phyloP scores from a whole-genome alignment of 2,113 vertebrate genomes.

The Ceyx margarethae region DNA sequence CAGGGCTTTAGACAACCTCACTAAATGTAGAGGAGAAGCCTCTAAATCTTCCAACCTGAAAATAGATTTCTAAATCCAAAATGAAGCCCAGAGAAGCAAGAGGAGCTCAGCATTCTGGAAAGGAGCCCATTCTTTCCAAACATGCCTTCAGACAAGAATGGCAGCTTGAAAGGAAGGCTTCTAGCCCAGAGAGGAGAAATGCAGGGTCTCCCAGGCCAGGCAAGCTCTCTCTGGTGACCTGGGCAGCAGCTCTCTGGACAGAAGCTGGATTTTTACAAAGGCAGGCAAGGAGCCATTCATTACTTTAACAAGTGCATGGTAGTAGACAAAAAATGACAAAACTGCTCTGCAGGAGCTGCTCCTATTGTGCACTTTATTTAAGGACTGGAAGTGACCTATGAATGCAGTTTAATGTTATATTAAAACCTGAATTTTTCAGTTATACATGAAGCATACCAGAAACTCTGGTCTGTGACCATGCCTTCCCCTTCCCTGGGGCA shows the following conservation, averaged over 20 bases:
- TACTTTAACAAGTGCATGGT: not conserved
- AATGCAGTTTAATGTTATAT: not conserved
- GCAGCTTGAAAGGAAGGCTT: not conserved
- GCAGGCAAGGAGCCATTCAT: not conserved
- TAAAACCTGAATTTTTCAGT: not conserved
- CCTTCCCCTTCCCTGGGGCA: not conserved
- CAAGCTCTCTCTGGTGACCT: not conserved
- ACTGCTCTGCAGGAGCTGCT: not conserved
- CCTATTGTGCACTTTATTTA: not conserved
- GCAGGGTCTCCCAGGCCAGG: not conserved
- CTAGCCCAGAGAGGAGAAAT: not conserved
- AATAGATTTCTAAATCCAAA: not conserved
- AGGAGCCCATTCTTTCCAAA: not conserved
- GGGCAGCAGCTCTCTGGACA: not conserved
- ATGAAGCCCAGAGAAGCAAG: not conserved
- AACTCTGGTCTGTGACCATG: not conserved
- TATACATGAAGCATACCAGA: not conserved
- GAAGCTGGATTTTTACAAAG: not conserved
- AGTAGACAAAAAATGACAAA: not conserved
- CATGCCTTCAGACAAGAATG: not conserved
- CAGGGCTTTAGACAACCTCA: not conserved
- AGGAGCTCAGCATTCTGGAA: not conserved
- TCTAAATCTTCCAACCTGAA: not conserved
- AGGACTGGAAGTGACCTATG: not conserved
- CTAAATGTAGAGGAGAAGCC: rapidly evolving